A percentile compares a stretch with the other conserved stretches of the same genome.
Conservation (phyloP, 2,113 vertebrate genomes). For the Mustelus asterias region DNA sequence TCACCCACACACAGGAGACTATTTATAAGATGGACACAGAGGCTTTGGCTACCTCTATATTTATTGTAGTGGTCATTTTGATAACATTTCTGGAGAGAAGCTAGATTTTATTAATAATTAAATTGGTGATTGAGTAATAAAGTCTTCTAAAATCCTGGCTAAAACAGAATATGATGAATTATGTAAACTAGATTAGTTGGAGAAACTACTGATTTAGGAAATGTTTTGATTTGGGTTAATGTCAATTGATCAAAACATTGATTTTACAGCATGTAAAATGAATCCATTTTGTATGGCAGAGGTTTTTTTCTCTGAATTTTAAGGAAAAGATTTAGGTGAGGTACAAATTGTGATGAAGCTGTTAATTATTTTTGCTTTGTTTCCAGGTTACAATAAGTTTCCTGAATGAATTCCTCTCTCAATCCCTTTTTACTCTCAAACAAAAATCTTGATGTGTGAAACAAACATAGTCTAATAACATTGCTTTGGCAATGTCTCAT, state of each 20-base stretch:
- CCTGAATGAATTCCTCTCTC: not conserved
- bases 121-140: not conserved
- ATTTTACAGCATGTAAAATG: not conserved
- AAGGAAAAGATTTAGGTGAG: not conserved
- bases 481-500: not conserved
- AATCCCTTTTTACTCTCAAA: not conserved
- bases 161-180: not conserved
- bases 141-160: not conserved
- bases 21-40: conserved; percentile 3
- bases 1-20: not conserved
- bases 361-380: not conserved
- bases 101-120: not conserved
- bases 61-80: not conserved
- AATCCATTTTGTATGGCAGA: not conserved
- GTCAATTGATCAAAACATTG: not conserved
- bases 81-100: not conserved
- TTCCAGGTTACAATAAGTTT: not conserved
- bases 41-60: not conserved
- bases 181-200: not conserved
- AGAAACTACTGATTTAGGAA: not conserved
- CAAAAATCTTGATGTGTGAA: not conserved
- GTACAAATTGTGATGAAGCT: not conserved
- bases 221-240: not conserved
- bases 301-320: not conserved
- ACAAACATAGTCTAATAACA: not conserved